Evolutionary conservation across 1,140 invertebrate genomes (phyloP).

Genomic region (Drosophila neocordata): DNA sequence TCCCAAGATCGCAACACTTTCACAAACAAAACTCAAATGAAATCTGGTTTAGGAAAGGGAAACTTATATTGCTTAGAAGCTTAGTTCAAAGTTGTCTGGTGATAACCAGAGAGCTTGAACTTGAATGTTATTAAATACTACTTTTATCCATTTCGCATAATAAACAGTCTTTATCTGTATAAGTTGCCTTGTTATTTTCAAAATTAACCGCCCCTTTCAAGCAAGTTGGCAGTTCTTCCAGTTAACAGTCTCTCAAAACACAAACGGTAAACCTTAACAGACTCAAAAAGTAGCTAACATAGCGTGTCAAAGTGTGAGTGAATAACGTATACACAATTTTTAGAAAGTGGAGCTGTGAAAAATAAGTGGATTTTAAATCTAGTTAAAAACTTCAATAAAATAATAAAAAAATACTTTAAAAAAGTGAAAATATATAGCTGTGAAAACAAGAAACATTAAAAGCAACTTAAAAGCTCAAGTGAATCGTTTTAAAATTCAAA

Average conservation of each 20-base stretch:
- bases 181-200: not conserved
- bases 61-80: slow-evolving; percentile 5
- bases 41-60: slow-evolving; percentile 36
- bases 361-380: not conserved
- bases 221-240: slow-evolving; percentile 9
- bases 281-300: too few relatives aligned
- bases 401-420: not conserved
- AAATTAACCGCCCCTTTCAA: slow-evolving; percentile 1
- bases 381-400: not conserved
- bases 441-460: not conserved
- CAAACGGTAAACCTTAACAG: too few relatives aligned
- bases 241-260: too few relatives aligned
- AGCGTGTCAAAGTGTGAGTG: too few relatives aligned
- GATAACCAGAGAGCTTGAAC: slow-evolving; percentile 36
- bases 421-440: not conserved
- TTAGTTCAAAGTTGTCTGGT: not conserved
- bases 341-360: not conserved
- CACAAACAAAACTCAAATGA: slow-evolving; percentile 32
- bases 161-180: not conserved
- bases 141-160: not conserved
- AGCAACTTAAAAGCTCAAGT: not conserved
- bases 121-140: slow-evolving; percentile 12
- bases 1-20: not conserved
- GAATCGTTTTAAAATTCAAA: not conserved
- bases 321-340: not conserved